These are phyloP conservation scores for Loripinus fragilis DNA, from an alignment of 2,888 invertebrate genomes.

Conservation along the genomic window DNA sequence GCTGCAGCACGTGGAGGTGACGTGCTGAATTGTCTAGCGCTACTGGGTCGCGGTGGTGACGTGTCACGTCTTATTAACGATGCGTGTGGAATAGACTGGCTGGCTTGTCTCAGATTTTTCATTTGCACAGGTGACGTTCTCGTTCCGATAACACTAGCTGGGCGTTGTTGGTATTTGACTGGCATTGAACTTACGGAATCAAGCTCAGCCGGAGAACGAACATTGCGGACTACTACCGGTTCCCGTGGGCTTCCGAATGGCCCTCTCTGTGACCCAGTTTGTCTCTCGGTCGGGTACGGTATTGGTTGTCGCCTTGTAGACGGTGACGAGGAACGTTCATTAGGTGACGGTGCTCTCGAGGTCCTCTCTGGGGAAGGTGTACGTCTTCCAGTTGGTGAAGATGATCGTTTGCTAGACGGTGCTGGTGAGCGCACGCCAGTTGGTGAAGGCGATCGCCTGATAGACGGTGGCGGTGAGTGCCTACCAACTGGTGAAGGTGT, in stretches of 20 bases:
- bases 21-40: not conserved
- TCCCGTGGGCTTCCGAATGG: not conserved
- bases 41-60: not conserved
- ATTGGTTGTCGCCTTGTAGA: not conserved
- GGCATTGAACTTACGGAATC: not conserved
- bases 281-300: not conserved
- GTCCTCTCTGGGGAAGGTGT: not conserved
- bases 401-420: not conserved
- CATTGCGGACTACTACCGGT: no score
- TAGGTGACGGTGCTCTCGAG: not conserved
- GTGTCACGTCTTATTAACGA: not conserved
- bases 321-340: not conserved
- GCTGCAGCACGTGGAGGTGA: not conserved
- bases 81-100: no score
- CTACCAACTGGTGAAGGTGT: not conserved
- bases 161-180: not conserved
- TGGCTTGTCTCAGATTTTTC: no score
- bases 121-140: no score
- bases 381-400: not conserved
- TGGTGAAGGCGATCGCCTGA: not conserved
- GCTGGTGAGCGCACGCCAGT: not conserved
- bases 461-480: not conserved
- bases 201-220: not conserved
- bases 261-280: not conserved
- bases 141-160: not conserved